Evolutionary conservation across 2,797 vertebrate species (phyloP).

Genomic region (Acestrorhynchus altus): DNA sequence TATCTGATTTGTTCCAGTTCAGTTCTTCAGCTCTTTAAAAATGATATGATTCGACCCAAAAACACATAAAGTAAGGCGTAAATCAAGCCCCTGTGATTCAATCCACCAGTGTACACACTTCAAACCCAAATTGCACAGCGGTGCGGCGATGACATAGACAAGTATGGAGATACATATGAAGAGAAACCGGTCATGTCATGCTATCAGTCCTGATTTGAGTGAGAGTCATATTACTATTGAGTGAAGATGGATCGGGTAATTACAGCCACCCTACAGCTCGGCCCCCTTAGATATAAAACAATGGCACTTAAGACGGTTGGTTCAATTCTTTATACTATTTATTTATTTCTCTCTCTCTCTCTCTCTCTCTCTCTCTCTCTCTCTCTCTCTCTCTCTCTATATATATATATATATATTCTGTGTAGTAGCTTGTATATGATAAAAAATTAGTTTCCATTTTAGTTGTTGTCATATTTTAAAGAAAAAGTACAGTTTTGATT

Average conservation of each 20-base stretch:
- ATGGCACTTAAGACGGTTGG: background rate
- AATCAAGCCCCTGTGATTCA: background rate
- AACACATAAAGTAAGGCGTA: too few species aligned
- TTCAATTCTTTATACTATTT: background rate
- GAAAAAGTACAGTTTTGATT: too few species aligned
- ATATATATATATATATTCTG: too few species aligned
- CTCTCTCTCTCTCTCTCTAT: too few species aligned
- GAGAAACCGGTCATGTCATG: background rate
- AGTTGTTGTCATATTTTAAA: too few species aligned
- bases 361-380: background rate
- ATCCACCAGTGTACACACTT: background rate
- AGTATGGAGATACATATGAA: conserved; percentile 2
- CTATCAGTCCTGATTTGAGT: background rate
- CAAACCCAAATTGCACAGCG: background rate
- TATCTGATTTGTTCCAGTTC: too few species aligned
- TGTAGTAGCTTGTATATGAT: too few species aligned
- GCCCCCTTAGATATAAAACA: background rate
- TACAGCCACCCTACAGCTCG: background rate
- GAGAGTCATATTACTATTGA: background rate
- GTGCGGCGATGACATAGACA: background rate
- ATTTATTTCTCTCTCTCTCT: background rate
- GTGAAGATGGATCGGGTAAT: background rate
- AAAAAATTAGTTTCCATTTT: too few species aligned
- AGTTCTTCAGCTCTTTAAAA: too few species aligned
- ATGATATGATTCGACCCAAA: too few species aligned